These are phyloP conservation scores for Capreolus pygargus DNA, from an alignment of 2,113 vertebrate species.

Conservation along the genomic window DNA sequence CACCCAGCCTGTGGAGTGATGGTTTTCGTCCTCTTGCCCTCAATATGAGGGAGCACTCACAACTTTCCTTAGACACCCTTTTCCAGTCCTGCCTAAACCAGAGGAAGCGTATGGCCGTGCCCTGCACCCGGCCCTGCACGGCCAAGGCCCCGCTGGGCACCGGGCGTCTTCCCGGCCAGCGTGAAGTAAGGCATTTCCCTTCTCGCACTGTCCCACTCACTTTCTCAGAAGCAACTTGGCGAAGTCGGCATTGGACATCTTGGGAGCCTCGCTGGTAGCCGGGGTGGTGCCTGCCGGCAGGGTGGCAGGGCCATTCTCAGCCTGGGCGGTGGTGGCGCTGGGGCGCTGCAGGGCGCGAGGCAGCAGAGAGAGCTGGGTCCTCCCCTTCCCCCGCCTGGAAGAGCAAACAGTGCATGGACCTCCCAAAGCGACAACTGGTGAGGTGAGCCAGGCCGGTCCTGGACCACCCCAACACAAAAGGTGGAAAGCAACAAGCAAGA, in stretches of 20 bases:
- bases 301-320: conserved; percentile 88
- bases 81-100: conserved; percentile 32
- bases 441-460: not conserved
- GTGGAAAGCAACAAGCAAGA: too few species aligned
- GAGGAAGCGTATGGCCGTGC: accelerated
- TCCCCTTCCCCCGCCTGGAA: conserved; percentile 91
- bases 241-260: conserved; percentile 97
- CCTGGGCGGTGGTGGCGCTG: conserved; percentile 74
- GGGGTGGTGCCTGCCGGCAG: conserved; percentile 57
- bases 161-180: conserved; percentile 60
- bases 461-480: not conserved
- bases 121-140: conserved; percentile 35
- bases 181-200: conserved; percentile 83
- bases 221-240: conserved; percentile 94
- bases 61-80: conserved; percentile 21
- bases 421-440: not conserved
- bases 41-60: conserved; percentile 84
- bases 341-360: conserved; percentile 92
- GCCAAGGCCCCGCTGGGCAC: not conserved
- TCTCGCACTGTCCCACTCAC: conserved; percentile 76
- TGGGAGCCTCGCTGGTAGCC: conserved; percentile 72
- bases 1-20: conserved; percentile 38
- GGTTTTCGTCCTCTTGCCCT: conserved; percentile 64
- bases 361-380: conserved; percentile 93
- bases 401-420: not conserved